Base-by-base conservation (phyloP, 2,888 invertebrate species). In the Lasioglossum calceatum region DNA sequence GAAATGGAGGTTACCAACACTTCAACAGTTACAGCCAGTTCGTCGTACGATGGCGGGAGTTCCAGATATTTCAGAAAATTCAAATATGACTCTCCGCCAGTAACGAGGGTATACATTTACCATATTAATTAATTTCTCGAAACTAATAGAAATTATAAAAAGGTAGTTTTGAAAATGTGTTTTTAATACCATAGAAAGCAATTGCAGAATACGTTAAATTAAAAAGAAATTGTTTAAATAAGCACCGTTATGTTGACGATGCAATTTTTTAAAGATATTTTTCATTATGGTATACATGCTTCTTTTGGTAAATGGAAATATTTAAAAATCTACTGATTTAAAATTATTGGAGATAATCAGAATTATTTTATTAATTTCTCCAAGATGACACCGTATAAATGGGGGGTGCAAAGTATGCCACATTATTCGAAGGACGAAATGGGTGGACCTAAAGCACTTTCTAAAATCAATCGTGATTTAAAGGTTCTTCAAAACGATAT, bases 21-120 rank as follows among this genome's bases (percentile, higher is more conserved):
- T 61, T 73, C 86, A 50, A 70, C 86, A 8, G 54, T 54, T 54
- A 0, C 54, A 23, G 23, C 54, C 67, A 92, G 93, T n/a, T 93
- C 94, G 0, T 81, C 92, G 42, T 89, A 91, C 75, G 94, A 94
- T 71, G 92, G 92, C 7, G 93, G 92, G 10, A 91, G 91, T 81
- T 81, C 93, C 12, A 93, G 87, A 73, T 95, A 95, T 91, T 96
- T 96, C 87, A 95, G 95, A 81, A 94, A 95, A 75, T 96, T 95
- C 86, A 92, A 95, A 84, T 95, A 95, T 90, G 95, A 96, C 86
- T 93, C 93, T 54, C 89, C 96, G 75, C 95, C 95, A 19, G 94
- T 95, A 87, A 95, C 95, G 90, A 93, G 92, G 89, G 96, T 95
- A 91, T 0, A 4, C 0, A 39, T n/a, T 54, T 50, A 4, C 42